A percentile compares a stretch with the other conserved stretches of the same genome.
These are phyloP conservation scores for Parazoanthus darwini DNA, from an alignment of 92 coral and sea anemone species.

Conservation along the genomic window DNA sequence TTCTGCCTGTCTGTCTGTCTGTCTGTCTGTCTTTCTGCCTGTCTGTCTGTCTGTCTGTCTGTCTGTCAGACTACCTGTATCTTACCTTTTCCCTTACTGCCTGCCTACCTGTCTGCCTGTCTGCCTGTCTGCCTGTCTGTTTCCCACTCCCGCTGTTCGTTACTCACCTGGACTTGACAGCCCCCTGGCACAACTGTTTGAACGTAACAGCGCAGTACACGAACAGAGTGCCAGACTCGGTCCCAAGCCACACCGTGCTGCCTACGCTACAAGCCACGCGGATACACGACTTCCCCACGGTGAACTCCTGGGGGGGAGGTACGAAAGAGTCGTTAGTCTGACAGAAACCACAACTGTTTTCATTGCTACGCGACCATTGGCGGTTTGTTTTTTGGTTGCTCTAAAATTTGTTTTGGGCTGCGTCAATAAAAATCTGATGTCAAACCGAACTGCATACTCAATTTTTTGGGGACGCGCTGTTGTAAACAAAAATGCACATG, in stretches of 20 bases:
- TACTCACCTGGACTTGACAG: conserved; percentile 58
- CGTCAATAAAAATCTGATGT: background rate
- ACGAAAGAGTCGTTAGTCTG: background rate
- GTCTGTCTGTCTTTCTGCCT: no score
- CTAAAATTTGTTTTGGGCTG: background rate
- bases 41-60: no score
- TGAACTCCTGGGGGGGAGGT: conserved; percentile 62
- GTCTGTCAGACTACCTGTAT: no score
- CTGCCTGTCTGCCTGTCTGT: background rate
- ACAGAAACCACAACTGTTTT: background rate
- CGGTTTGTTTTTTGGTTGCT: no score
- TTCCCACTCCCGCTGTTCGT: background rate
- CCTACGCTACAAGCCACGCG: conserved; percentile 98
- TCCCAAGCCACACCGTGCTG: conserved; percentile 97
- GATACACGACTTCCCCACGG: conserved; percentile 73
- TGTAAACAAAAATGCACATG: background rate
- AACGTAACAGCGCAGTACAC: conserved; percentile 93
- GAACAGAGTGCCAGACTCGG: conserved; percentile 85
- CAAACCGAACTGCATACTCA: background rate
- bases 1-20: no score
- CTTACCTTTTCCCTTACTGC: no score
- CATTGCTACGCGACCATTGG: background rate
- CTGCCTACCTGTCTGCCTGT: no score
- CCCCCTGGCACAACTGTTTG: conserved; percentile 91
- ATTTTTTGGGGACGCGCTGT: background rate